Evolutionary conservation across 2,888 invertebrate species (phyloP).

Genomic region (Drosophila borborema): DNA sequence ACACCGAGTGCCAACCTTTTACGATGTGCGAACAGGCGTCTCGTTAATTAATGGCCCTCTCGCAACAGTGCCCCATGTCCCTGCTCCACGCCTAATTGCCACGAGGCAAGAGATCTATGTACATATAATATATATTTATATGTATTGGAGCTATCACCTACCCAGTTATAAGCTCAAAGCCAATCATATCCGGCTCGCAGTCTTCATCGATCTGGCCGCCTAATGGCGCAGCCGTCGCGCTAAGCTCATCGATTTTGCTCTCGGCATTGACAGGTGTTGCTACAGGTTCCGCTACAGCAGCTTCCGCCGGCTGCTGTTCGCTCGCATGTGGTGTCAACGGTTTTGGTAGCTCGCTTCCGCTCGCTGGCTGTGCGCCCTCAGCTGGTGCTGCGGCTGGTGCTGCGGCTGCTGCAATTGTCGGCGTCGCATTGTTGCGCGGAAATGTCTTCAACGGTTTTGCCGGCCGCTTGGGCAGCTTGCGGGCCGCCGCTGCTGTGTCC

Average conservation of each 20-base stretch:
- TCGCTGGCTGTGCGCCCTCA: slow-evolving; percentile 46
- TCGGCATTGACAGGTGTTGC: slow-evolving; percentile 63
- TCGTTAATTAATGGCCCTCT: slow-evolving; percentile 45
- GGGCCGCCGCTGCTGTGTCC: slow-evolving; percentile 80
- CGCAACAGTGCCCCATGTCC: slow-evolving; percentile 32
- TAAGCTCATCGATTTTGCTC: slow-evolving; percentile 72
- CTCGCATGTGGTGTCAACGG: slow-evolving; percentile 73
- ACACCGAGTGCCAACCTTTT: slow-evolving; percentile 33
- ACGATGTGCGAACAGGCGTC: slow-evolving; percentile 66
- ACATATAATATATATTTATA: neutral
- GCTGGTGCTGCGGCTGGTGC: no score
- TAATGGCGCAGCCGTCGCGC: slow-evolving; percentile 59
- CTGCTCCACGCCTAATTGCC: slow-evolving; percentile 60
- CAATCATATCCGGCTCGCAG: slow-evolving; percentile 95
- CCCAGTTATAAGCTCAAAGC: slow-evolving; percentile 96
- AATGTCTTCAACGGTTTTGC: slow-evolving; percentile 84
- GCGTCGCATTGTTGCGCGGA: slow-evolving; percentile 84
- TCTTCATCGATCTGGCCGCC: slow-evolving; percentile 87
- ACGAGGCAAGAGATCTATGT: slow-evolving; percentile 38
- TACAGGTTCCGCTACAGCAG: slow-evolving; percentile 53
- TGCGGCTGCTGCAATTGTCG: slow-evolving; percentile 69
- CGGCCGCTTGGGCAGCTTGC: slow-evolving; percentile 82
- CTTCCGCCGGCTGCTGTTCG: slow-evolving; percentile 76
- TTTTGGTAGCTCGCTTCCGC: slow-evolving; percentile 83
- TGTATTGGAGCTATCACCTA: slow-evolving; percentile 82